Conservation (phyloP, 2,888 invertebrate species). For the Drosophila yooni region DNA sequence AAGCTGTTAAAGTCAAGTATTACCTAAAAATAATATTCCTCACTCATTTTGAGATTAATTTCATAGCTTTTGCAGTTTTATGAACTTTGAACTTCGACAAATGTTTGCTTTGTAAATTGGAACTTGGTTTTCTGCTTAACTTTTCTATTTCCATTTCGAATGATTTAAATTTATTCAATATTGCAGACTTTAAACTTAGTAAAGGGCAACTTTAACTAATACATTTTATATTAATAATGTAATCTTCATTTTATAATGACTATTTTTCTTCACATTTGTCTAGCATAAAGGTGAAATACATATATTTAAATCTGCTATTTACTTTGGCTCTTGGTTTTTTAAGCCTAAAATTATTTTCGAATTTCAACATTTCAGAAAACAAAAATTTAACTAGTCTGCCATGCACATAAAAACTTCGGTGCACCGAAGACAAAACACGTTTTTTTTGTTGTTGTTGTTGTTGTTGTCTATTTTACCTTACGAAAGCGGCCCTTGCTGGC, state of each 20-base stretch:
- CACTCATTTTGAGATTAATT: neutral
- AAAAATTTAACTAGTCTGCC: neutral
- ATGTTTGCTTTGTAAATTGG: neutral
- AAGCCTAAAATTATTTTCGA: neutral
- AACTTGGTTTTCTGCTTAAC: neutral
- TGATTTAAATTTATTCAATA: neutral
- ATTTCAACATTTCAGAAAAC: neutral
- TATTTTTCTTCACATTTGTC: neutral
- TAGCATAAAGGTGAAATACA: neutral
- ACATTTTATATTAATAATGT: neutral
- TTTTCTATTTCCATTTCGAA: neutral
- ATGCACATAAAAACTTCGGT: neutral
- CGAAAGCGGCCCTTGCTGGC: slow-evolving; percentile 65
- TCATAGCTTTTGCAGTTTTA: neutral
- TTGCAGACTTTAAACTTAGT: neutral
- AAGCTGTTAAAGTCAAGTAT: neutral
- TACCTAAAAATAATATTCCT: neutral
- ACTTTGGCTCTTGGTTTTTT: neutral
- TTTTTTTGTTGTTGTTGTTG: slow-evolving; percentile 19
- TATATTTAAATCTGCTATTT: neutral
- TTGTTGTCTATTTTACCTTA: slow-evolving; percentile 57
- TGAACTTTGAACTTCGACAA: neutral
- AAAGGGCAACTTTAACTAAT: neutral
- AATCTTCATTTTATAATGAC: neutral
- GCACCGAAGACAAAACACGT: neutral